Conservation (phyloP, 2,797 vertebrate genomes). For the Xenops minutus region DNA sequence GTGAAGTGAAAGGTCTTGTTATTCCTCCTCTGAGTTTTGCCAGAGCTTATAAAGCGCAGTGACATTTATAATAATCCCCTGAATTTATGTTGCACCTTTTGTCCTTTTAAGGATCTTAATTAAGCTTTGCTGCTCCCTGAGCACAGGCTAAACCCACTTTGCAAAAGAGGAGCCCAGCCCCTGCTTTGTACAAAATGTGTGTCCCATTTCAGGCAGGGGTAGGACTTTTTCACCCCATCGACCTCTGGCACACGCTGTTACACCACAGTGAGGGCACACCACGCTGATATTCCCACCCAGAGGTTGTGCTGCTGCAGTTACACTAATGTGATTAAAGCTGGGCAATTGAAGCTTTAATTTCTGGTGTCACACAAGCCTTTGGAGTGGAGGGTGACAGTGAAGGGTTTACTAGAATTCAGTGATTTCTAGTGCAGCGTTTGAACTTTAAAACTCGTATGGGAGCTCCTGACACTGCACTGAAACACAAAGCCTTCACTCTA, state of each 20-base stretch:
- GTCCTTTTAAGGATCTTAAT: slow-evolving; percentile 68
- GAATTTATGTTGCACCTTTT: slow-evolving; percentile 60
- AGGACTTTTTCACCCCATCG: background rate
- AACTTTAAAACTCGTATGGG: fast-evolving
- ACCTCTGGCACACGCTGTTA: fast-evolving
- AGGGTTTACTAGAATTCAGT: background rate
- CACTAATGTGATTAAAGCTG: background rate
- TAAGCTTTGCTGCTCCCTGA: slow-evolving; percentile 36
- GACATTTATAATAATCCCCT: slow-evolving; percentile 65
- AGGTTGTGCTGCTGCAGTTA: background rate
- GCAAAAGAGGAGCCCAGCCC: background rate
- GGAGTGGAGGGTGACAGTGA: background rate
- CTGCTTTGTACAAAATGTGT: background rate
- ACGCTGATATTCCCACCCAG: background rate
- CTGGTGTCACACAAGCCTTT: background rate
- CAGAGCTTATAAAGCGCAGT: slow-evolving; percentile 53
- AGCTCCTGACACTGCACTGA: fast-evolving
- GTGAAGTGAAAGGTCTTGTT: slow-evolving; percentile 57
- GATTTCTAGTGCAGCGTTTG: background rate
- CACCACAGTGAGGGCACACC: fast-evolving
- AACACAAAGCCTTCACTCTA: fast-evolving
- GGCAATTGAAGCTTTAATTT: background rate
- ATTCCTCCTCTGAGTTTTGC: slow-evolving; percentile 52
- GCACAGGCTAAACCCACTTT: slow-evolving; percentile 13
- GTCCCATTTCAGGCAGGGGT: background rate